Evolutionary conservation across 2,113 vertebrate genomes (phyloP).

Genomic region (Mirza zaza): DNA sequence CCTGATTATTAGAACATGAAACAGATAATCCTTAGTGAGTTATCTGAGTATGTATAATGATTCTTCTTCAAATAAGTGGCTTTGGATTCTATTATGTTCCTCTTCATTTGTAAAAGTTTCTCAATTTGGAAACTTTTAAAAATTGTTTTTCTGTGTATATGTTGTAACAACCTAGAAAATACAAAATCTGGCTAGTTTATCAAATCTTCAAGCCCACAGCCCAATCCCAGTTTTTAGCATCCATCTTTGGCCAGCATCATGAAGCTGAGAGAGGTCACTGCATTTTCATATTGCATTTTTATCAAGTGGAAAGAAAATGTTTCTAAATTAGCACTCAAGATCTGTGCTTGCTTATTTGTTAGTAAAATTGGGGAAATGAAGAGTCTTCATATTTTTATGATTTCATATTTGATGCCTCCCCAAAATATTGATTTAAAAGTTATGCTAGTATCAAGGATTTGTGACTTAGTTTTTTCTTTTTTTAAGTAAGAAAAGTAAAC

Average conservation of each 20-base stretch:
- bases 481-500: conserved; percentile 18
- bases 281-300: conserved; percentile 56
- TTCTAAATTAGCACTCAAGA: conserved; percentile 14
- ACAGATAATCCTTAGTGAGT: conserved; percentile 36
- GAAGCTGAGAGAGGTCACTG: conserved; percentile 18
- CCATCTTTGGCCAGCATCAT: neutral
- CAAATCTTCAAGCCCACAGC: neutral
- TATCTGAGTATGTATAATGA: conserved; percentile 48
- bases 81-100: conserved; percentile 32
- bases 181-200: conserved; percentile 34
- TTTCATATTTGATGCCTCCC: neutral
- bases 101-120: conserved; percentile 48
- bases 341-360: conserved; percentile 39
- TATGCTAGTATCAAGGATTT: conserved; percentile 29
- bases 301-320: conserved; percentile 27
- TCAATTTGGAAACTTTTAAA: conserved; percentile 51
- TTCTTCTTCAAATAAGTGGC: conserved; percentile 44
- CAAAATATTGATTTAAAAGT: neutral
- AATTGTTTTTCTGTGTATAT: neutral
- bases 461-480: neutral
- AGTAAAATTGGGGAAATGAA: conserved; percentile 41
- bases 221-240: conserved; percentile 21
- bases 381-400: conserved; percentile 23
- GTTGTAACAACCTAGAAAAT: conserved; percentile 27
- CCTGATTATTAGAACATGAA: conserved; percentile 40